A percentile compares a stretch with the other conserved stretches of the same genome.
Evolutionary conservation across 1,140 invertebrate species (phyloP).

Genomic region (Drosophila asahinai): DNA sequence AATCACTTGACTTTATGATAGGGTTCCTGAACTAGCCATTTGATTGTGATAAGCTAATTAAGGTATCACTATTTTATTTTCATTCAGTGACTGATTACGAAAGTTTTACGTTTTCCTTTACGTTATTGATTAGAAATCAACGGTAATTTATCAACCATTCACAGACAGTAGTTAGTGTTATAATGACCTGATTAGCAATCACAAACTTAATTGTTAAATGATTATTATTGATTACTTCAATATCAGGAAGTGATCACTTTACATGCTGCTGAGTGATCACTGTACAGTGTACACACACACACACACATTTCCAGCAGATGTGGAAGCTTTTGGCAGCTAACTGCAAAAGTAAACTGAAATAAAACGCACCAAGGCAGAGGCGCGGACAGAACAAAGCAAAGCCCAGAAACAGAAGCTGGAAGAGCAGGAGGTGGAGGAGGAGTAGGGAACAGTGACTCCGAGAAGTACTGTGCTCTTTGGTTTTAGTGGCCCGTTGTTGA

Average conservation of each 20-base stretch:
- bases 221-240: too few species aligned
- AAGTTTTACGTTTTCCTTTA: neutral
- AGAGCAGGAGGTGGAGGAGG: neutral
- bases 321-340: conserved; percentile 26
- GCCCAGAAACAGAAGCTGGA: conserved; percentile 13
- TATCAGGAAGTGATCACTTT: neutral
- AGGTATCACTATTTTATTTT: neutral
- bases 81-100: neutral
- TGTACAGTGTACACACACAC: neutral
- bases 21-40: too few species aligned
- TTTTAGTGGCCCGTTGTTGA: conserved; percentile 3
- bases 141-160: neutral
- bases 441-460: conserved; percentile 7
- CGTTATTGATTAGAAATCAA: neutral
- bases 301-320: conserved; percentile 9
- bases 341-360: conserved; percentile 30
- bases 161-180: neutral
- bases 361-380: conserved; percentile 13
- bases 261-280: neutral
- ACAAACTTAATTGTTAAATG: neutral
- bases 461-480: neutral
- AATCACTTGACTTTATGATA: neutral
- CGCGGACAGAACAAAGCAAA: conserved; percentile 27
- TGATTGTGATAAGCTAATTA: too few species aligned
- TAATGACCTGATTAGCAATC: neutral